These are phyloP conservation scores for Ischnus inquisitorius DNA, from an alignment of 2,888 invertebrate species.

Conservation along the genomic window DNA sequence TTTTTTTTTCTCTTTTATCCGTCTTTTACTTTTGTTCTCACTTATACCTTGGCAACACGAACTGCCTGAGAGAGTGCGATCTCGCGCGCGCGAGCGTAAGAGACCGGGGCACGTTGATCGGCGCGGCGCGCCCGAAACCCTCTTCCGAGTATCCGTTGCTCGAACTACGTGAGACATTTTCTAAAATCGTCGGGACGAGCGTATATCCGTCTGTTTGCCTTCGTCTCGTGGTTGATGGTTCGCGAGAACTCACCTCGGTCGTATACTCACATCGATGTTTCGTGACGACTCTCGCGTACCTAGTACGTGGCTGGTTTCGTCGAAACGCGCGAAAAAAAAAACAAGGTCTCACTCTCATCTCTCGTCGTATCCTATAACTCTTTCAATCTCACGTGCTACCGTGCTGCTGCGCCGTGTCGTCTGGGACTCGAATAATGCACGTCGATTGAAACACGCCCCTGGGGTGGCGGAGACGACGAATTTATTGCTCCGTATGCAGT, in stretches of 20 bases:
- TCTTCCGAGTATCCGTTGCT: constrained; percentile 68
- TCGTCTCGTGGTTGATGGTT: constrained; percentile 25
- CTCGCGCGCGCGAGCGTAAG: neutral
- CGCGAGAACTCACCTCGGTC: constrained; percentile 39
- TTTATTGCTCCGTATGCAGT: constrained; percentile 49
- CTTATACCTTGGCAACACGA: constrained; percentile 42
- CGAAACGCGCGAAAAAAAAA: constrained; percentile 63
- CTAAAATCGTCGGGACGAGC: constrained; percentile 64
- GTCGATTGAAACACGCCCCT: constrained; percentile 52
- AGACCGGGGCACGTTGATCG: constrained; percentile 69
- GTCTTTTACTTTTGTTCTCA: constrained; percentile 53
- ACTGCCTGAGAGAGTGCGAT: constrained; percentile 23
- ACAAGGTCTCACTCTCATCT: constrained; percentile 38
- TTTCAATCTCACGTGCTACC: constrained; percentile 42
- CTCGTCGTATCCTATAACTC: constrained; percentile 21
- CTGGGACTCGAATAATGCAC: constrained; percentile 42
- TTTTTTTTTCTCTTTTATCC: constrained; percentile 26
- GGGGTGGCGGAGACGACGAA: constrained; percentile 50
- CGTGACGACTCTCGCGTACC: constrained; percentile 7
- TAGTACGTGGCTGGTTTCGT: constrained; percentile 47
- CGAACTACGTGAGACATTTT: constrained; percentile 74
- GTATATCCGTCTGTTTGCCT: constrained; percentile 5
- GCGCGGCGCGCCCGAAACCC: constrained; percentile 70
- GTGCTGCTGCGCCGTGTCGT: neutral
- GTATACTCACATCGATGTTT: constrained; percentile 20